A percentile compares a stretch with the other conserved stretches of the same genome.
phyloP scores from a whole-genome alignment of 2,113 vertebrate genomes.

The Protobothrops flavoviridis region DNA sequence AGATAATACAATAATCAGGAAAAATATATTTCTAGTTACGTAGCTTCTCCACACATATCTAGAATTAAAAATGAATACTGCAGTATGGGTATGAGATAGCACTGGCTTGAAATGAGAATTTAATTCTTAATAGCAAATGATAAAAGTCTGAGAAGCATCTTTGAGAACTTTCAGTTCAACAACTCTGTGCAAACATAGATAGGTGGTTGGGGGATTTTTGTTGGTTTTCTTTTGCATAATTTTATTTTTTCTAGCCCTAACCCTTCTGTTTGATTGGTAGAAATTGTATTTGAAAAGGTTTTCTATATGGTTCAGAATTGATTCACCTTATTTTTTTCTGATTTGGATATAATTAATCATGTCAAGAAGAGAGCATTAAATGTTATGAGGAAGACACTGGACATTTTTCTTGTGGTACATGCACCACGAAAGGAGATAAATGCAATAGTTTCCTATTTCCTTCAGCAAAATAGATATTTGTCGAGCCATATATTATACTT shows the following conservation, averaged over 20 bases:
- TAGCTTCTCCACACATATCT: neutral
- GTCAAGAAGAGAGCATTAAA: slow-evolving; percentile 14
- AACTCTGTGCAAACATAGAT: neutral
- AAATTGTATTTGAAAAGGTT: slow-evolving; percentile 25
- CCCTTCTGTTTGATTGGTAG: neutral
- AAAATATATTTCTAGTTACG: neutral
- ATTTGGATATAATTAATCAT: slow-evolving; percentile 27
- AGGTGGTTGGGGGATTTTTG: too few species aligned
- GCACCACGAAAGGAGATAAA: slow-evolving; percentile 6
- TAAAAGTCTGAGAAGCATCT: neutral
- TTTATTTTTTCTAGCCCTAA: neutral
- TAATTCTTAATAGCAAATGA: neutral
- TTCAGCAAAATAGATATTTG: slow-evolving; percentile 5
- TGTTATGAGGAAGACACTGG: neutral
- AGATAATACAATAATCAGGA: neutral
- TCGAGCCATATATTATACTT: neutral
- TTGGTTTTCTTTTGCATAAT: neutral
- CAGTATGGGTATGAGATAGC: neutral
- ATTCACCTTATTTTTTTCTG: slow-evolving; percentile 13
- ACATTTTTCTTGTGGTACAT: neutral
- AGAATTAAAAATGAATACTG: neutral
- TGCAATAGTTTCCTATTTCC: slow-evolving; percentile 5
- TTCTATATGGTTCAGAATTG: slow-evolving; percentile 2
- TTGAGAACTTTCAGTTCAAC: neutral
- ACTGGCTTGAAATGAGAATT: neutral